Evolutionary conservation across 35 echinoderm and acorn worm genomes (phyloP).

Genomic region (Patiria miniata): DNA sequence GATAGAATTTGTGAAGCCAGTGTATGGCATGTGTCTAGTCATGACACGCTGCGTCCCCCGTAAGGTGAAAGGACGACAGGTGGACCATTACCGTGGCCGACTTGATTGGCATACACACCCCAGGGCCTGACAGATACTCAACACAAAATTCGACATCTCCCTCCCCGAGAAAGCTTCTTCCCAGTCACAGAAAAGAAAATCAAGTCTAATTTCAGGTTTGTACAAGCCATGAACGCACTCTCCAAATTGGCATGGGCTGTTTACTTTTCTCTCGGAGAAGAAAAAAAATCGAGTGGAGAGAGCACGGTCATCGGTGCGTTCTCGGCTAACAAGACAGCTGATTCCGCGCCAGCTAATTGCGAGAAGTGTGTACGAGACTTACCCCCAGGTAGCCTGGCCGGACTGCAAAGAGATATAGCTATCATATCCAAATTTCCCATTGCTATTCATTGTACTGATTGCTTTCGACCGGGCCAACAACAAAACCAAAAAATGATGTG

Average conservation of each 20-base stretch:
- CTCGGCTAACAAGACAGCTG: constrained; percentile 5
- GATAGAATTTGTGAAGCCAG: too few relatives aligned
- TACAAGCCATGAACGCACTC: constrained; percentile 11
- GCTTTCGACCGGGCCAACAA: background rate
- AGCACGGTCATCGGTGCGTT: background rate
- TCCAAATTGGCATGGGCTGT: constrained; percentile 20
- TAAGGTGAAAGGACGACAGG: background rate
- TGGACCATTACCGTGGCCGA: constrained; percentile 13
- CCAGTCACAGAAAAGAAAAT: background rate
- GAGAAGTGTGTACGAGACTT: background rate
- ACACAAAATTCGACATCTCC: constrained; percentile 20
- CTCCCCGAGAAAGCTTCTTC: background rate
- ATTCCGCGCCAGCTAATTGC: constrained; percentile 14
- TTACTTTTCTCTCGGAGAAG: constrained; percentile 14
- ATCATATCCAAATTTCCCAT: constrained; percentile 20
- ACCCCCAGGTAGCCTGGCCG: constrained; percentile 8
- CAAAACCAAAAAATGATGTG: too few relatives aligned
- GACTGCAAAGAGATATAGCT: background rate
- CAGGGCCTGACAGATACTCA: constrained; percentile 27
- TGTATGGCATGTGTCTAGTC: background rate
- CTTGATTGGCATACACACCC: constrained; percentile 27
- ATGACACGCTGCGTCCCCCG: background rate
- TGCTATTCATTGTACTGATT: constrained; percentile 10
- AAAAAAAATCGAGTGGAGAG: background rate
- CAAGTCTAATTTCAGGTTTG: constrained; percentile 28